A percentile compares a stretch with the other conserved stretches of the same genome.
These are phyloP conservation scores for Stenolophus ochropezus DNA, from an alignment of 2,888 invertebrate genomes.

Conservation along the genomic window DNA sequence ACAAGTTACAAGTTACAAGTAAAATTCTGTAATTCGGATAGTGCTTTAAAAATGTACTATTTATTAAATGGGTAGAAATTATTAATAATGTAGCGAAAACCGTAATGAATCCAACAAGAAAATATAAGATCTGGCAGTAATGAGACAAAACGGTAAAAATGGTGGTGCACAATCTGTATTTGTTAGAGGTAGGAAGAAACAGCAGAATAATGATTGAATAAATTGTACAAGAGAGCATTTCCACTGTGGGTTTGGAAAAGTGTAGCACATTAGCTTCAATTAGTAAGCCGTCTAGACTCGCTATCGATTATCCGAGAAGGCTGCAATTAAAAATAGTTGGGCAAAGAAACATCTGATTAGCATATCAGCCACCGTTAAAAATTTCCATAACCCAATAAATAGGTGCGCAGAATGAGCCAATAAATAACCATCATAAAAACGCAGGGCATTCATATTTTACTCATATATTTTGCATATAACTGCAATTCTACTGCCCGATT, in stretches of 20 bases:
- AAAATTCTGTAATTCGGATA: no score
- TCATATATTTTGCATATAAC: constrained; percentile 59
- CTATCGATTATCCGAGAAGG: constrained; percentile 36
- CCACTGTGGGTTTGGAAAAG: constrained; percentile 8
- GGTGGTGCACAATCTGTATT: no score
- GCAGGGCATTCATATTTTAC: constrained; percentile 56
- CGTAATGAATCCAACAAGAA: no score
- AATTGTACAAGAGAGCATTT: background rate
- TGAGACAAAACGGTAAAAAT: no score
- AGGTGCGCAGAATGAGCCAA: constrained; percentile 56
- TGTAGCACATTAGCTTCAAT: constrained; percentile 26
- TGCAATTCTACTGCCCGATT: constrained; percentile 58
- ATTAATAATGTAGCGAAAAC: no score
- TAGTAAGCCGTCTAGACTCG: constrained; percentile 28
- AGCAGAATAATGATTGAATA: background rate
- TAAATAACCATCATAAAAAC: constrained; percentile 58
- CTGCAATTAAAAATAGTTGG: constrained; percentile 50
- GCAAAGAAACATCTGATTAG: constrained; percentile 52
- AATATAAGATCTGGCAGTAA: no score
- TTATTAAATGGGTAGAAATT: no score
- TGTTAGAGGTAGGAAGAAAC: no score
- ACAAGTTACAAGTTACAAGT: no score
- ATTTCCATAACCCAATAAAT: constrained; percentile 60
- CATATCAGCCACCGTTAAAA: constrained; percentile 58
- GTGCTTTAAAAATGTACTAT: no score